Conservation (phyloP, 2,797 vertebrate species). For the Fistularia commersonii region DNA sequence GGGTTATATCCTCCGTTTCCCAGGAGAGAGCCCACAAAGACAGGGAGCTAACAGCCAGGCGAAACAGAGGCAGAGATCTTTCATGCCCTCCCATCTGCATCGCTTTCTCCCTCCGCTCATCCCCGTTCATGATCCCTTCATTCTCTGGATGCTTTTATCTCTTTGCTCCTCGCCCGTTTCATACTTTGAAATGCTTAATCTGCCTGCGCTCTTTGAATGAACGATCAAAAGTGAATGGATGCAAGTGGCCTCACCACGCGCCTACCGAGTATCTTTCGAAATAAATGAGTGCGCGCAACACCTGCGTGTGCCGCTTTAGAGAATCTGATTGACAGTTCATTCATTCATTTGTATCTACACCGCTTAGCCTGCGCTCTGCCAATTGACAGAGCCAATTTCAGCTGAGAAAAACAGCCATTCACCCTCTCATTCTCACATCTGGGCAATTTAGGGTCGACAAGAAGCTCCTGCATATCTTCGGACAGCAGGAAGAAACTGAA, state of each 20-base stretch:
- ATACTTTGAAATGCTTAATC: constrained; percentile 55
- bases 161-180: constrained; percentile 27
- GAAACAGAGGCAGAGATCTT: constrained; percentile 33
- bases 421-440: too few relatives aligned
- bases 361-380: too few relatives aligned
- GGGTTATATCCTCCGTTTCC: constrained; percentile 37
- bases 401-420: too few relatives aligned
- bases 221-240: constrained; percentile 46
- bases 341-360: too few relatives aligned
- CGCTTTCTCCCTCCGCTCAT: constrained; percentile 13
- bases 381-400: too few relatives aligned
- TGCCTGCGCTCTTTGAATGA: constrained; percentile 48
- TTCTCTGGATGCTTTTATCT: constrained; percentile 47
- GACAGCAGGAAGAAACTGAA: too few relatives aligned
- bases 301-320: too few relatives aligned
- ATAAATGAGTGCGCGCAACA: constrained; percentile 20
- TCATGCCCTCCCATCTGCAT: constrained; percentile 27
- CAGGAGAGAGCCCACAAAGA: constrained; percentile 48
- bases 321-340: too few relatives aligned
- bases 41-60: constrained; percentile 40
- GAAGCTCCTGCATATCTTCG: too few relatives aligned
- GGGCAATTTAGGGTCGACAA: too few relatives aligned
- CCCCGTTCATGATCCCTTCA: constrained; percentile 33
- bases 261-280: constrained; percentile 27
- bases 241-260: constrained; percentile 21